phyloP scores from a whole-genome alignment of 2,797 vertebrate species.

The Saxicola maurus region DNA sequence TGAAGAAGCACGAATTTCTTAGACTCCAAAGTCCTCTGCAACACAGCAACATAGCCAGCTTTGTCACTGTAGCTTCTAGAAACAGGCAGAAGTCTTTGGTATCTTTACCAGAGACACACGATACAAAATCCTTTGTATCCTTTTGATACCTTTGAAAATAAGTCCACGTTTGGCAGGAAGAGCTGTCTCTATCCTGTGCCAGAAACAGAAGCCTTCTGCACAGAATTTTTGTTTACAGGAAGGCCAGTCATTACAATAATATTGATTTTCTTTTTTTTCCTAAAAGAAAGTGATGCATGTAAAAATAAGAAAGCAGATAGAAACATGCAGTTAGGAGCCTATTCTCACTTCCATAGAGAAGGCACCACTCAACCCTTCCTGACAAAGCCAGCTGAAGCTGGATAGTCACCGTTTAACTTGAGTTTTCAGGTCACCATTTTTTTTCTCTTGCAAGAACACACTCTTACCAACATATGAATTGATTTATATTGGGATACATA shows the following conservation, averaged over 20 bases:
- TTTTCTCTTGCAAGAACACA: neutral
- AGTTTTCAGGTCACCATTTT: neutral
- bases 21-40: neutral
- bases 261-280: neutral
- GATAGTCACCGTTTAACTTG: neutral
- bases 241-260: neutral
- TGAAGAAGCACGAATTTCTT: neutral
- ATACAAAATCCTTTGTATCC: neutral
- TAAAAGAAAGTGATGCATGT: neutral
- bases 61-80: neutral
- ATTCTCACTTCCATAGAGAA: neutral
- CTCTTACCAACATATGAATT: neutral
- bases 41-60: neutral
- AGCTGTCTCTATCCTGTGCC: neutral
- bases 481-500: neutral
- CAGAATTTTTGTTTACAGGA: neutral
- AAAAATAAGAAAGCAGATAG: neutral
- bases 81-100: neutral
- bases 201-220: neutral
- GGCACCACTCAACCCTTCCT: neutral
- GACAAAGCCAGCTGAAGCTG: neutral
- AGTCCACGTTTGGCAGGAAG: neutral
- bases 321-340: neutral
- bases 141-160: neutral
- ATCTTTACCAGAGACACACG: neutral